These are phyloP conservation scores for Brachionus sp. DNA, from an alignment of 1,140 invertebrate species.

Conservation along the genomic window DNA sequence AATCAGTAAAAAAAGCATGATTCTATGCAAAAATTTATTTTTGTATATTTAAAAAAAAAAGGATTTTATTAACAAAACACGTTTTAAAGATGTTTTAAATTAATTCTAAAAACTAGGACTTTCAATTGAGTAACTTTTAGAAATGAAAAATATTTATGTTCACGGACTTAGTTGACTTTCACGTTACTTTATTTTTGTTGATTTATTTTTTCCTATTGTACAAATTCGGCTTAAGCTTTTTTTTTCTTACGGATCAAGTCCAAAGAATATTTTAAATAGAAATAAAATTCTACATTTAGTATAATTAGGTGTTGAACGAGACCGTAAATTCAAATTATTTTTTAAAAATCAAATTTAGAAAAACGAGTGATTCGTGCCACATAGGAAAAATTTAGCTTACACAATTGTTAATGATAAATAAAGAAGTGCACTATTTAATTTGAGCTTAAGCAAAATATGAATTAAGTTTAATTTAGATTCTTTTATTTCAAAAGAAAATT, in stretches of 20 bases:
- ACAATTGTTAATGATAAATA: neutral
- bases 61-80: neutral
- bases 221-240: neutral
- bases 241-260: neutral
- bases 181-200: neutral
- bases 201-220: neutral
- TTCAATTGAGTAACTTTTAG: neutral
- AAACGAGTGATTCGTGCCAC: neutral
- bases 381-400: neutral
- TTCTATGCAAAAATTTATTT: neutral
- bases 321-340: neutral
- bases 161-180: neutral
- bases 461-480: conserved; percentile 11
- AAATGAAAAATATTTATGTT: neutral
- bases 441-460: neutral
- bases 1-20: neutral
- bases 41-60: neutral
- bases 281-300: neutral
- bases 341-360: neutral
- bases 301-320: neutral
- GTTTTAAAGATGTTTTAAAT: neutral
- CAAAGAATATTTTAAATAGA: neutral
- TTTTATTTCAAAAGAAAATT: conserved; percentile 29
- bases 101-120: neutral
- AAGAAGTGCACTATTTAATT: neutral